These are phyloP conservation scores for Thecophora atra DNA, from an alignment of 2,888 invertebrate species.

Conservation along the genomic window DNA sequence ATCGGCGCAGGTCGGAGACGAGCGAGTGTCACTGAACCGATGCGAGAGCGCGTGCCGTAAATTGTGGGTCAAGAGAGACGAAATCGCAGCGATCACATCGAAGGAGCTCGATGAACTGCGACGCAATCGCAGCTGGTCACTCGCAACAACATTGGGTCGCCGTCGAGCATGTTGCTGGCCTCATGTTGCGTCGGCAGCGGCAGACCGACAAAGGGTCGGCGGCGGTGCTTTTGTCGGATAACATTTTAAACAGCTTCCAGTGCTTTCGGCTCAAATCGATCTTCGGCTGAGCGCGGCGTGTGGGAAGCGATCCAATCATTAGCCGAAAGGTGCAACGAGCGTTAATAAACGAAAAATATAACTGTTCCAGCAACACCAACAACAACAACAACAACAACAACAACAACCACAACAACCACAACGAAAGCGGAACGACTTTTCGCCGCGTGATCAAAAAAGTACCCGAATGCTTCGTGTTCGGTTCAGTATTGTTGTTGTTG, in stretches of 20 bases:
- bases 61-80: slow-evolving; percentile 35
- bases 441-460: neutral
- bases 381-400: slow-evolving; percentile 6
- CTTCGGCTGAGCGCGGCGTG: slow-evolving; percentile 10
- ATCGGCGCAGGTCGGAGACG: neutral
- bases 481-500: neutral
- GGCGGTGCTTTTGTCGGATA: slow-evolving; percentile 14
- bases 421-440: neutral
- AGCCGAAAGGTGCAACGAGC: slow-evolving; percentile 20
- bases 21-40: slow-evolving; percentile 12
- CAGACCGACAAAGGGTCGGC: slow-evolving; percentile 11
- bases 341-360: slow-evolving; percentile 29
- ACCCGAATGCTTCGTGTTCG: neutral
- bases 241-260: neutral
- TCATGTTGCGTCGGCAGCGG: slow-evolving; percentile 7
- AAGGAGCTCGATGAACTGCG: no score
- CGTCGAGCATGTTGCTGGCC: slow-evolving; percentile 2
- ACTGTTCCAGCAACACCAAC: slow-evolving; percentile 13
- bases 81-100: no score
- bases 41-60: slow-evolving; percentile 39
- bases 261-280: slow-evolving; percentile 29
- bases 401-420: slow-evolving; percentile 2
- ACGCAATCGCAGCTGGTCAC: neutral
- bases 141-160: neutral
- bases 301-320: slow-evolving; percentile 17